phyloP scores from a whole-genome alignment of 2,113 vertebrate genomes.

The Hippopotamus amphibius region DNA sequence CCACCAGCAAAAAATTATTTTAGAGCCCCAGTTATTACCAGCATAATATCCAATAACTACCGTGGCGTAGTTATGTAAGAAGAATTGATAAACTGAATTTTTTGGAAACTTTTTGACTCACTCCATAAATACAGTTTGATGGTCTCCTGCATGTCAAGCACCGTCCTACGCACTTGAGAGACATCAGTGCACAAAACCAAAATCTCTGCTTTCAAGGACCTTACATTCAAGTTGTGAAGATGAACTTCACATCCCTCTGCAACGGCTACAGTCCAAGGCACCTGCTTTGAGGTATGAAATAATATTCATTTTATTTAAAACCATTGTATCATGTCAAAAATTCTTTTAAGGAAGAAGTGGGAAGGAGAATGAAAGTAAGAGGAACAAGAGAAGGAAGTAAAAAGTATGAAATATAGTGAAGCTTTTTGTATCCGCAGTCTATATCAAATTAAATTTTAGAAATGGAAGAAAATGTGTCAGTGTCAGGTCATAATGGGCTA shows the following conservation, averaged over 20 bases:
- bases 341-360: background rate
- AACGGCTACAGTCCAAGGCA: background rate
- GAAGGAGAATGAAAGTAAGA: background rate
- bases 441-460: background rate
- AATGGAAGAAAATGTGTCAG: background rate
- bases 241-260: background rate
- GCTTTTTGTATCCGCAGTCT: background rate
- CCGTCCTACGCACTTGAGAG: background rate
- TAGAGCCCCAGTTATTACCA: background rate
- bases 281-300: background rate
- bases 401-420: background rate
- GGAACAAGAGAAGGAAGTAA: background rate
- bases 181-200: background rate
- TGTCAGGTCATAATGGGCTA: background rate
- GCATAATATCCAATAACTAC: background rate
- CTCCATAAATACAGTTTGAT: background rate
- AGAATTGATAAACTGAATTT: background rate
- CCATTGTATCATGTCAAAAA: background rate
- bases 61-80: background rate
- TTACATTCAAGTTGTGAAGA: background rate
- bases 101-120: background rate
- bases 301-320: conserved; percentile 13
- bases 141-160: background rate
- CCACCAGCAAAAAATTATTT: background rate
- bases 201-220: background rate